Percentiles rank a stretch among this genome's conserved stretches.
Evolutionary conservation across 2,797 vertebrate genomes (phyloP).

Genomic region (Eutrigla gurnardus): DNA sequence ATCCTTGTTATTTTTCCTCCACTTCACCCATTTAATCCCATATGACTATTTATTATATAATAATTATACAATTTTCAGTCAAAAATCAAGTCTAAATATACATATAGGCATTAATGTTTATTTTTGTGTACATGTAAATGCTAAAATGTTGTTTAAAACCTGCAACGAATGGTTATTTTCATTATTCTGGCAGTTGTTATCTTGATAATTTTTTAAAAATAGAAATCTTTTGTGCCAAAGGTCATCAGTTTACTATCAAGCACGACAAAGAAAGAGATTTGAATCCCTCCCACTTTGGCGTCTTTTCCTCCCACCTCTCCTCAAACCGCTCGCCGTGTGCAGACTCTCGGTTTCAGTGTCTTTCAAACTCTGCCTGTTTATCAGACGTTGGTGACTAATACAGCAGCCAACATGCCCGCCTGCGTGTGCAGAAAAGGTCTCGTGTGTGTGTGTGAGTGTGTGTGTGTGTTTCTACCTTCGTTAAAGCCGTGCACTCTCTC

Average conservation of each 20-base stretch:
- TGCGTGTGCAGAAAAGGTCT: slow-evolving; percentile 49
- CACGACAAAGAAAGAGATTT: not conserved
- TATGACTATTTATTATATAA: not conserved
- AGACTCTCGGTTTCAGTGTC: slow-evolving; percentile 77
- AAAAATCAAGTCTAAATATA: not conserved
- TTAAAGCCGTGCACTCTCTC: slow-evolving; percentile 15
- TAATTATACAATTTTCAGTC: not conserved
- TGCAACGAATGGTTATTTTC: not conserved
- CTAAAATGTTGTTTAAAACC: not conserved
- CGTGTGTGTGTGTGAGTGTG: slow-evolving; percentile 21
- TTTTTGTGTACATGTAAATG: no score
- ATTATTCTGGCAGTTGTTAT: not conserved
- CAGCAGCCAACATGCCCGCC: slow-evolving; percentile 64
- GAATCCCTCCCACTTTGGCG: not conserved
- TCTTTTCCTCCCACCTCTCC: slow-evolving; percentile 51
- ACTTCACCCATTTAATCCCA: not conserved
- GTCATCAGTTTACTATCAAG: not conserved
- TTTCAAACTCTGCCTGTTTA: slow-evolving; percentile 68
- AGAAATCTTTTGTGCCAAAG: not conserved
- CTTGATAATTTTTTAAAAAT: not conserved
- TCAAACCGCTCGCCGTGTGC: slow-evolving; percentile 27
- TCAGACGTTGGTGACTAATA: slow-evolving; percentile 79
- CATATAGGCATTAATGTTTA: not conserved
- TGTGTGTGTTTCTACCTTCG: not conserved
- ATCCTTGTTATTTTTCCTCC: slow-evolving; percentile 9